A percentile compares a stretch with the other conserved stretches of the same genome.
phyloP scores from a whole-genome alignment of 2,888 invertebrate species.

The Catocala fraxini region DNA sequence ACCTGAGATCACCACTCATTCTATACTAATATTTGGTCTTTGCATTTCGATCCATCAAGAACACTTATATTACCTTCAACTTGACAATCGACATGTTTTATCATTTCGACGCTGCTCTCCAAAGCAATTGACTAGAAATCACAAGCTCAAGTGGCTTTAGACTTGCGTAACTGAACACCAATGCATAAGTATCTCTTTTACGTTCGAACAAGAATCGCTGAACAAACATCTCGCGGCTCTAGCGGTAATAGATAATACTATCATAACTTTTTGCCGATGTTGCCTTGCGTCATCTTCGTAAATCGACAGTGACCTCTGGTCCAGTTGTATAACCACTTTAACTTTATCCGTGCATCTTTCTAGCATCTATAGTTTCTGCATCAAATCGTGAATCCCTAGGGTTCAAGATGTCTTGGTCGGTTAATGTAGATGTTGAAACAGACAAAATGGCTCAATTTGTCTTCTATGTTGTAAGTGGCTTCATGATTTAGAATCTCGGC shows the following conservation, averaged over 20 bases:
- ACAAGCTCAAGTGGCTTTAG: conserved; percentile 38
- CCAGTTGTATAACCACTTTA: conserved; percentile 32
- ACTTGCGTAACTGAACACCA: conserved; percentile 50
- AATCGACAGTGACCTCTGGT: conserved; percentile 44
- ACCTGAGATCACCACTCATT: conserved; percentile 32
- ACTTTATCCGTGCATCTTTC: conserved; percentile 25
- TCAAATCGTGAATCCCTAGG: conserved; percentile 25
- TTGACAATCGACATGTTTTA: conserved; percentile 27
- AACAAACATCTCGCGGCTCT: conserved; percentile 40
- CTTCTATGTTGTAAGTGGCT: conserved; percentile 71
- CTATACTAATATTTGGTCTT: conserved; percentile 12
- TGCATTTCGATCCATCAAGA: conserved; percentile 20
- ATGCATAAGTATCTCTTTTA: conserved; percentile 41
- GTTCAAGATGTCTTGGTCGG: conserved; percentile 42
- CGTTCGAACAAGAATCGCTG: conserved; percentile 37
- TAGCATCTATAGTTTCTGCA: conserved; percentile 21
- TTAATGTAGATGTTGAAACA: conserved; percentile 65
- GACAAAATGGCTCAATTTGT: conserved; percentile 78
- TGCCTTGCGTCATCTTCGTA: conserved; percentile 48
- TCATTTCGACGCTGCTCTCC: conserved; percentile 30
- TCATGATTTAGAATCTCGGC: conserved; percentile 74
- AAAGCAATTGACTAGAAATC: conserved; percentile 41
- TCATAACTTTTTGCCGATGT: conserved; percentile 49
- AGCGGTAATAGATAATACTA: conserved; percentile 49
- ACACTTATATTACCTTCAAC: conserved; percentile 25